These are phyloP conservation scores for Labroides dimidiatus DNA, from an alignment of 2,797 vertebrate genomes.

Conservation along the genomic window DNA sequence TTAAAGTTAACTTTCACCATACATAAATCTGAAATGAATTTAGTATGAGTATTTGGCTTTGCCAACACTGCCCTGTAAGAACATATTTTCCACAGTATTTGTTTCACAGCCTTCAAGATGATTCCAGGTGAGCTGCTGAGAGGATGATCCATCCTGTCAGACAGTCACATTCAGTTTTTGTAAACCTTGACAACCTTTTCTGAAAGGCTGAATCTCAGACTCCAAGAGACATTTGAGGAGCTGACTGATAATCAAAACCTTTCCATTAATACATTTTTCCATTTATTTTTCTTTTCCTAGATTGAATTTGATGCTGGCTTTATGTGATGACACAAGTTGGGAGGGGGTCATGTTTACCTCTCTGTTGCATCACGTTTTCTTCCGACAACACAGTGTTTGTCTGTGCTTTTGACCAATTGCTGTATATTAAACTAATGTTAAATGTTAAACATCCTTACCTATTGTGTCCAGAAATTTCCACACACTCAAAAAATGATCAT, in stretches of 20 bases:
- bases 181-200: constrained; percentile 34
- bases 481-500: no score
- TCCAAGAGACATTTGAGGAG: background rate
- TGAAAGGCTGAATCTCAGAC: constrained; percentile 32
- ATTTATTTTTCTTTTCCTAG: background rate
- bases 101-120: constrained; percentile 27
- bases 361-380: no score
- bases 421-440: no score
- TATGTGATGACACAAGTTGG: no score
- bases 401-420: no score
- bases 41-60: no score
- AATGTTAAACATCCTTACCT: no score
- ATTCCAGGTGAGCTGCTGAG: constrained; percentile 30
- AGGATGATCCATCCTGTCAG: constrained; percentile 3
- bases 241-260: background rate
- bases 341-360: no score
- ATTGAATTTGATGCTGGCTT: no score
- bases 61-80: background rate
- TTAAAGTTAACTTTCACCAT: constrained; percentile 51
- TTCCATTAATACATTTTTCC: no score
- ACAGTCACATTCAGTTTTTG: constrained; percentile 20
- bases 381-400: no score
- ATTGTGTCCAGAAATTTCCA: no score
- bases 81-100: constrained; percentile 18
- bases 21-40: constrained; percentile 19